Evolutionary conservation across 2,888 invertebrate genomes (phyloP).

Genomic region (Eupeodes luniger): DNA sequence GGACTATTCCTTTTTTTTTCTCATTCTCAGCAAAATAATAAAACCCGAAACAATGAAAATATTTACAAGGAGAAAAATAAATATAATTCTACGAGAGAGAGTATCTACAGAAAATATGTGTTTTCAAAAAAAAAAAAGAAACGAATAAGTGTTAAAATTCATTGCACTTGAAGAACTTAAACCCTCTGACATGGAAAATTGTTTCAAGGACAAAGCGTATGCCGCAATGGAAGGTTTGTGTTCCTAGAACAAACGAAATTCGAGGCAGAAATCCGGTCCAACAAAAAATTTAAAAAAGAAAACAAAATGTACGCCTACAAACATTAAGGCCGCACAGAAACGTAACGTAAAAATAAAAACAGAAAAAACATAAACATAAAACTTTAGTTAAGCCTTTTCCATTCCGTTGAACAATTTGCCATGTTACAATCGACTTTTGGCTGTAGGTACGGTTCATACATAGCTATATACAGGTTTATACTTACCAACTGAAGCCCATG

Average conservation of each 20-base stretch:
- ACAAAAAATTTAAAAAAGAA: conserved; percentile 23
- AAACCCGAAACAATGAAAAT: conserved; percentile 29
- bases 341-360: conserved; percentile 17
- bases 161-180: conserved; percentile 67
- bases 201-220: conserved; percentile 75
- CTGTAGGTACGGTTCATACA: neutral
- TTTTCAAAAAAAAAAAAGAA: conserved; percentile 21
- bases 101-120: neutral
- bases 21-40: conserved; percentile 18
- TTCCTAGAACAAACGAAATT: conserved; percentile 61
- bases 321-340: conserved; percentile 27
- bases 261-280: conserved; percentile 17
- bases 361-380: conserved; percentile 55
- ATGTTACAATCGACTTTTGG: conserved; percentile 41
- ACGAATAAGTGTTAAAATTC: conserved; percentile 71
- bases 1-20: conserved; percentile 37
- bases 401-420: conserved; percentile 72
- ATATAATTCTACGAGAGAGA: neutral
- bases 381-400: conserved; percentile 75
- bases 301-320: conserved; percentile 50
- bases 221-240: conserved; percentile 30
- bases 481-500: conserved; percentile 86
- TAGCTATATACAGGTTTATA: conserved; percentile 5
- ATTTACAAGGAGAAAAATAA: conserved; percentile 30
- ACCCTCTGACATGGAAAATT: conserved; percentile 73